phyloP scores from a whole-genome alignment of 2,797 vertebrate genomes.

The Halcyon chelicuti region DNA sequence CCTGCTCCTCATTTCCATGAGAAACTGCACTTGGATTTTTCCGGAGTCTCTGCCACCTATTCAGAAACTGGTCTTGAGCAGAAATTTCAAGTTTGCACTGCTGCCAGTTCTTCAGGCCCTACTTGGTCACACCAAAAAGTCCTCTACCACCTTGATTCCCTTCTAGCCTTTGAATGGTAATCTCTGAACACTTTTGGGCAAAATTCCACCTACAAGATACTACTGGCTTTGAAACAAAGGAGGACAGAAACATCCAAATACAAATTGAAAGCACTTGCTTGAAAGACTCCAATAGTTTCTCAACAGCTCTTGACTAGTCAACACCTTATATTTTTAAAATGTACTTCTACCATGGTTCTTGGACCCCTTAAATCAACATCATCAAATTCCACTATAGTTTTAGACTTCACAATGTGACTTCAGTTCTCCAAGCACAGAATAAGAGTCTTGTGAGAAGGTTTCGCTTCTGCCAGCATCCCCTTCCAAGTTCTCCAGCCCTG shows the following conservation, averaged over 20 bases:
- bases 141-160: not conserved
- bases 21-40: slow-evolving; percentile 20
- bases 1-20: not conserved
- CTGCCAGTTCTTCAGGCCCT: not conserved
- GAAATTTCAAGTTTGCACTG: not conserved
- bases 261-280: slow-evolving; percentile 39
- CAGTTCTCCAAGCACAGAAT: slow-evolving; percentile 35
- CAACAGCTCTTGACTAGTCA: not conserved
- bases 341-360: not conserved
- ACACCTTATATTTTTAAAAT: not conserved
- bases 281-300: not conserved
- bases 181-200: not conserved
- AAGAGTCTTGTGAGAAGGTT: slow-evolving; percentile 63
- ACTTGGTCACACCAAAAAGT: not conserved
- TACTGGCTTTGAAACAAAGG: slow-evolving; percentile 10
- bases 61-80: not conserved
- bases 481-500: slow-evolving; percentile 33
- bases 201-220: not conserved
- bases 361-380: slow-evolving; percentile 3
- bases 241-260: slow-evolving; percentile 15
- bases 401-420: slow-evolving; percentile 60
- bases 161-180: not conserved
- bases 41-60: not conserved
- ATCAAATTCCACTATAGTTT: slow-evolving; percentile 38
- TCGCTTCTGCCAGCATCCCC: slow-evolving; percentile 22